Evolutionary conservation across 2,888 invertebrate species (phyloP), one percentile per base, ranked within the genome.

Genomic region (Mesorhabditis spiculigera): DNA sequence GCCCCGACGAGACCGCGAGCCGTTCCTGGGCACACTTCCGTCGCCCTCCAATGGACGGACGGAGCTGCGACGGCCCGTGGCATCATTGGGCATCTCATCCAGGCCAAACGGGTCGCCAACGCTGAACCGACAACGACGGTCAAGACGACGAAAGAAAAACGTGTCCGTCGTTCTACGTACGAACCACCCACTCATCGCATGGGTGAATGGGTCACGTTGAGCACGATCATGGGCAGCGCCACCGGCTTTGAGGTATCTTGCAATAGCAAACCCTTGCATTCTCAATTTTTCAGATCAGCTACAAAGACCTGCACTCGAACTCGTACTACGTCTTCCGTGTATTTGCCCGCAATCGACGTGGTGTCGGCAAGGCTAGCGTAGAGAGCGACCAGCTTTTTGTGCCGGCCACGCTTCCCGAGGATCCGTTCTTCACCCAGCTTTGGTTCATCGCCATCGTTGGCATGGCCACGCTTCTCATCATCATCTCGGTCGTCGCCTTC

Each of bases 321-420:
- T 94, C 94, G 0, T 91, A 92, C 3, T 97, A 96, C 88, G 91
- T 91, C 78, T 95, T 98, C 88, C 89, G 96, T 70, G 92, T 97
- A 58, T 94, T 96, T 86, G 92, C 95, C 3, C 92, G 95, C 87
- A 98, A 97, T 87, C 90, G 90, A 78, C 92, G 91, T 86, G 96
- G 97, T 16, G 94, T 97, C 81, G 95, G 96, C 86, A 92, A 91
- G 85, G 95, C 96, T 0, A 93, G 93, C 6, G 91, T 91, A 85
- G 92, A 93, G 5, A 92, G 93, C 73, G 93, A 94, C 85, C 91
- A 92, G 74, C 92, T 91, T 64, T 82, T 80, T 10, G 86, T 87
- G 4, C 86, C 87, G 42, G 86, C 76, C 50, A 71, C 78, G 5
- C 75, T 84, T 13, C 82, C 82, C 4, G 79, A 80, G 63, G 83